These are phyloP conservation scores for Trachymyrmex cornetzi DNA, from an alignment of 1,140 invertebrate genomes.

Conservation along the genomic window DNA sequence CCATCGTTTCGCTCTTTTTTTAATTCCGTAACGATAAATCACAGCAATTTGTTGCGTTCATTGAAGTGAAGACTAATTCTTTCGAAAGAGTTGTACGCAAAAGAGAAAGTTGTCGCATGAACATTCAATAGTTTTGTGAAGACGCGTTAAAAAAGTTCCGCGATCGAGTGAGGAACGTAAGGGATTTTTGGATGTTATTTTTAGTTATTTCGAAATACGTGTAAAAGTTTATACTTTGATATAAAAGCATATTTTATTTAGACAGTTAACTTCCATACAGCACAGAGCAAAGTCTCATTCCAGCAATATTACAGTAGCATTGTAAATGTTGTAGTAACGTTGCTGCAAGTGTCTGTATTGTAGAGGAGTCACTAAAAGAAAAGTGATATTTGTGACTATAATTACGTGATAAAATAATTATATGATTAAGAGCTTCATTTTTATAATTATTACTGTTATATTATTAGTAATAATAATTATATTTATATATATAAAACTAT, in stretches of 20 bases:
- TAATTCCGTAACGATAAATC: not conserved
- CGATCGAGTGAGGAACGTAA: not conserved
- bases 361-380: too few relatives aligned
- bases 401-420: too few relatives aligned
- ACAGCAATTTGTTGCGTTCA: not conserved
- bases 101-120: not conserved
- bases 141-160: not conserved
- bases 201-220: not conserved
- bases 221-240: not conserved
- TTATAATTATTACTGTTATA: too few relatives aligned
- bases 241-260: not conserved
- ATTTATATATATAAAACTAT: too few relatives aligned
- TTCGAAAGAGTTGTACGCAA: not conserved
- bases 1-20: not conserved
- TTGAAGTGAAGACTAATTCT: not conserved
- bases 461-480: too few relatives aligned
- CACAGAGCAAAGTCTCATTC: too few relatives aligned
- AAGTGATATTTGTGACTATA: too few relatives aligned
- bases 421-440: too few relatives aligned
- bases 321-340: too few relatives aligned
- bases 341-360: too few relatives aligned
- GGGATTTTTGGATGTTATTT: not conserved
- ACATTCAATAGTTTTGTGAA: not conserved
- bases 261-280: too few relatives aligned
- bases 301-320: too few relatives aligned